A percentile compares a stretch with the other conserved stretches of the same genome.
Evolutionary conservation across 2,888 invertebrate genomes (phyloP).

Genomic region (Ctenicera cuprea): DNA sequence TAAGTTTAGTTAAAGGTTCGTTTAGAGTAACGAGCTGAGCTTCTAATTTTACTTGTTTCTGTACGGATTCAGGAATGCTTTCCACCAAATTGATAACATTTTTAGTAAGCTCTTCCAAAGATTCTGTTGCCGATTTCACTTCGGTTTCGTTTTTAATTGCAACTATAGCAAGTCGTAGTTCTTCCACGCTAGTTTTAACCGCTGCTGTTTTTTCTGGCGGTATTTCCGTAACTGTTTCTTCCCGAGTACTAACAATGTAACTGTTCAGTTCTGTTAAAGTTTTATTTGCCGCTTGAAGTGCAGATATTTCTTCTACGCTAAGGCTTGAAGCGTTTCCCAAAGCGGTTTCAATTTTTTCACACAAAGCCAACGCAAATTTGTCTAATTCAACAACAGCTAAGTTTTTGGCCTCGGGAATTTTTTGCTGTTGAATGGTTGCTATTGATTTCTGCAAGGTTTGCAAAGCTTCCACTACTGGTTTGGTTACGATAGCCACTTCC

Average conservation of each 20-base stretch:
- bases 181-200: conserved; percentile 67
- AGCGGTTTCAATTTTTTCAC: neutral
- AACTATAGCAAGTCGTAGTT: conserved; percentile 66
- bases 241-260: conserved; percentile 46
- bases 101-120: conserved; percentile 68
- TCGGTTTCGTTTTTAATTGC: conserved; percentile 64
- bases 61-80: conserved; percentile 59
- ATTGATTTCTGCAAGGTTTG: conserved; percentile 62
- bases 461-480: conserved; percentile 60
- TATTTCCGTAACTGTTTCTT: conserved; percentile 49
- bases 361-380: conserved; percentile 64
- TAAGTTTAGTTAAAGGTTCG: neutral
- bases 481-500: conserved; percentile 33
- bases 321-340: conserved; percentile 43
- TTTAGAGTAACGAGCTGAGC: neutral
- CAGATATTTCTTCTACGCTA: conserved; percentile 63
- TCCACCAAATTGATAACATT: conserved; percentile 70
- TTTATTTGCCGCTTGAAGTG: conserved; percentile 63
- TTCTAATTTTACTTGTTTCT: neutral
- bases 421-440: conserved; percentile 62
- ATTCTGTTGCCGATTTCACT: conserved; percentile 66
- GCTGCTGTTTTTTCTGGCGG: conserved; percentile 53
- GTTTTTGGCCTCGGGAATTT: conserved; percentile 60
- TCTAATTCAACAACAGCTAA: conserved; percentile 62
- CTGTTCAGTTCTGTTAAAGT: conserved; percentile 63